Evolutionary conservation across 2,888 invertebrate species (phyloP), one percentile per base, ranked within the genome.

Genomic region (Dermolepida albohirtum): DNA sequence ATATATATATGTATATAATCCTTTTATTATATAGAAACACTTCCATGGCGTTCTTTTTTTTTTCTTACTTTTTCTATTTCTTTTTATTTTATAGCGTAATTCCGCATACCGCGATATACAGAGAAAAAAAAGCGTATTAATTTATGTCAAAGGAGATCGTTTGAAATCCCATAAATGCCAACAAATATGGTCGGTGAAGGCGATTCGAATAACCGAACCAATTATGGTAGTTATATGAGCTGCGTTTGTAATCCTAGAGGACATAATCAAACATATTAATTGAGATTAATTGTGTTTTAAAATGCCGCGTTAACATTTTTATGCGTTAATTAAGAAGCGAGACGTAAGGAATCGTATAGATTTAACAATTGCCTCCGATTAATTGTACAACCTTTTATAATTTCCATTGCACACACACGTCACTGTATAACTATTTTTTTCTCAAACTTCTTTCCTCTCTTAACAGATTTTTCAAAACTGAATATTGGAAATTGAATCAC

Each of bases 251-350:
- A 62, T 66, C 51, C 68, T 68, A 69, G 64, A 63, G 62, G 70
- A 71, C 57, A 73, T 73, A 73, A 74, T 73, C 72, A 71, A 67
- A 70, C 64, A 71, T 68, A 72, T 71, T 72, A 72, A 71, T 72
- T 69, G 72, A 73, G 72, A 72, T 72, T 71, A 72, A 73, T 72
- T 72, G 69, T 55, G 66, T 70, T 67, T 63, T 72, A 66, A 59
- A 66, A 57, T 50, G 59, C 49, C 40, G 59, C 54, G 57, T 59
- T 66, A 57, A 66, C 66, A 66, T 66, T 66, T 66, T 66, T 66
- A 47, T 59, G 27, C 66, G 57, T 66, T 55, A 55, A 66, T 66
- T 55, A 66, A 64, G 17, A 40, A 41, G 14, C 51, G 44, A 14
- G 40, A 50, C n/a, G 40, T 27, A 64, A 34, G 50, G 17, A 41